Evolutionary conservation across 2,888 invertebrate species (phyloP), one percentile per base, ranked within the genome.

Genomic region (Parelbella ahira): DNA sequence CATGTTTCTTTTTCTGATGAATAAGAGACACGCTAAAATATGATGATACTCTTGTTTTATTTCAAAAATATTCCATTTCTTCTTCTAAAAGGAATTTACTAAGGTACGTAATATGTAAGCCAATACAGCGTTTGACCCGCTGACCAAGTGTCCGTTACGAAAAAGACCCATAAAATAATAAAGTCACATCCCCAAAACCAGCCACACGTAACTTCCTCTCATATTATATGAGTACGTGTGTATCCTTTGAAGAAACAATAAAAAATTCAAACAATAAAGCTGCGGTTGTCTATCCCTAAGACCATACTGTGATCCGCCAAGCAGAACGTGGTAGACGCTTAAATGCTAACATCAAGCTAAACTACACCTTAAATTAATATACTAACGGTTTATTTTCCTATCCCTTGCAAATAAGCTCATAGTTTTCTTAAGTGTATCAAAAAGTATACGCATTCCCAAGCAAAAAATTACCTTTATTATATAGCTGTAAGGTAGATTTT

Each of bases 151-250:
- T 50, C 54, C 49, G 54, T 52, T 56, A 50, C 56, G 52, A 58
- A 60, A 54, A 49, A 47, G 53, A 19, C 15, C 54, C 53, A 25
- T 38, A n/a, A 32, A 32, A 54, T 57, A 68, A 77, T 70, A 72
- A 72, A 18, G 18, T 77, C 69, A 71, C 70, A 68, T 67, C 65
- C 60, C 58, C 66, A 69, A 71, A 68, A 57, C 54, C 71, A 81
- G 73, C 79, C 76, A 78, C 59, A 73, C 63, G 76, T 75, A 54
- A 70, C 81, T 71, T 79, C 82, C 81, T 75, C 60, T 60, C 51
- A 58, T 56, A 56, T 51, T 45, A 50, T 51, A 27, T 7, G n/a
- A n/a, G n/a, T n/a, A n/a, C 13, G 4, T 12, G 59, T 59, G 49
- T 52, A 60, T 59, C 60, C 61, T 63, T 62, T 56, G 48, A 51